Percentiles rank a stretch among this genome's conserved stretches.
Conservation (phyloP, 1,140 invertebrate species). For the Calosoma granatense region DNA sequence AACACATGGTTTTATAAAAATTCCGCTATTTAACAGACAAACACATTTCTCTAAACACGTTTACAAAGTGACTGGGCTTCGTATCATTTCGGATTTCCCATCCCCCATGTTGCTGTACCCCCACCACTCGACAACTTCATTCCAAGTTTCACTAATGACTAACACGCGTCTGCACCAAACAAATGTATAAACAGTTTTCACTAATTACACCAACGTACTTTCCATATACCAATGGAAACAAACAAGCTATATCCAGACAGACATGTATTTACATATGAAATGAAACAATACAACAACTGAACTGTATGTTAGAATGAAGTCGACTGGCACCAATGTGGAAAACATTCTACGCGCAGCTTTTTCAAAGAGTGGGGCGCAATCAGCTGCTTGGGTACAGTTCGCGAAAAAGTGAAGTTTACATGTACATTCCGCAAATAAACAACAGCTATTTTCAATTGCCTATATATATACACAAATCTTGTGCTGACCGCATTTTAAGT, state of each 20-base stretch:
- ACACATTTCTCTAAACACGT: background rate
- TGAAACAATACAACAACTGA: too few species aligned
- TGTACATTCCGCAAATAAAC: background rate
- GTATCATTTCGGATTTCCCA: background rate
- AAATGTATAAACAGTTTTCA: too few species aligned
- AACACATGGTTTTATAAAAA: background rate
- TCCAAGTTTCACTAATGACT: background rate
- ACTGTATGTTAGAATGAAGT: constrained; percentile 1
- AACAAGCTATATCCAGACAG: too few species aligned
- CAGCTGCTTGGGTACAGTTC: background rate
- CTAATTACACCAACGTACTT: too few species aligned
- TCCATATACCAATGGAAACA: too few species aligned
- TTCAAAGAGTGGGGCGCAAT: background rate
- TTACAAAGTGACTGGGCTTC: background rate
- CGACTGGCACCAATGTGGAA: background rate
- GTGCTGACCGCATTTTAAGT: too few species aligned
- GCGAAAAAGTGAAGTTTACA: background rate
- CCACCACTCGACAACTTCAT: background rate
- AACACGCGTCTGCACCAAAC: too few species aligned
- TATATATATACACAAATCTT: too few species aligned
- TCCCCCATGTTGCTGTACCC: background rate
- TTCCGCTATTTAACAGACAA: constrained; percentile 1
- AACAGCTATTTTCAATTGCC: background rate
- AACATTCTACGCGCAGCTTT: background rate
- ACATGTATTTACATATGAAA: too few species aligned